phyloP scores from a whole-genome alignment of 2,113 vertebrate species.

The Halichoerus grypus region DNA sequence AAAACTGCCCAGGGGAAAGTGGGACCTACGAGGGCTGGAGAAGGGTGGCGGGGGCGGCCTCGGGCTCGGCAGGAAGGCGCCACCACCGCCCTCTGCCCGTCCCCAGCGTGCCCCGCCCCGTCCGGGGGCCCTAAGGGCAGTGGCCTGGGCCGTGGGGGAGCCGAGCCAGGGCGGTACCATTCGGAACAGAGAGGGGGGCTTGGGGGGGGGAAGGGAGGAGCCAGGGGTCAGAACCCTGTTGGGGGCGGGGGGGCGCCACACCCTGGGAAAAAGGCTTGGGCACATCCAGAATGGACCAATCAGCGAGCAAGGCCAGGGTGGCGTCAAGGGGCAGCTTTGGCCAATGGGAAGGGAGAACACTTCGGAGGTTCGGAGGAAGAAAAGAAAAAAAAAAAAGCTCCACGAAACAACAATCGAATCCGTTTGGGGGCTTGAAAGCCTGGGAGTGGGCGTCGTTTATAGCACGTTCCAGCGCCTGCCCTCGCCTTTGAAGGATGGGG shows the following conservation, averaged over 20 bases:
- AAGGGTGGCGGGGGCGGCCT: slow-evolving; percentile 71
- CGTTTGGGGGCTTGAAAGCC: slow-evolving; percentile 73
- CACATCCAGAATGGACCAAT: slow-evolving; percentile 81
- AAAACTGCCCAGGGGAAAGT: slow-evolving; percentile 65
- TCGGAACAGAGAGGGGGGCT: slow-evolving; percentile 70
- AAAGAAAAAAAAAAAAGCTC: slow-evolving; percentile 81
- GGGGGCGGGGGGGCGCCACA: slow-evolving; percentile 77
- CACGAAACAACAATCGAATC: slow-evolving; percentile 79
- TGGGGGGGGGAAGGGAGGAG: slow-evolving; percentile 76
- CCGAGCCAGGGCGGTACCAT: slow-evolving; percentile 82
- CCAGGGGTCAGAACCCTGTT: slow-evolving; percentile 79
- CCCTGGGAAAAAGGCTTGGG: slow-evolving; percentile 85
- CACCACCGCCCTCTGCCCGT: slow-evolving; percentile 79
- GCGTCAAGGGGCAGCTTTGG: slow-evolving; percentile 80
- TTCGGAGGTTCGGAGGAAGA: slow-evolving; percentile 84
- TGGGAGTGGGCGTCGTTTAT: slow-evolving; percentile 64
- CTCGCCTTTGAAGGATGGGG: slow-evolving; percentile 38
- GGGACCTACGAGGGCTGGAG: slow-evolving; percentile 58
- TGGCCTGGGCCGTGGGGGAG: slow-evolving; percentile 71
- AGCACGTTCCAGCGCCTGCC: slow-evolving; percentile 37
- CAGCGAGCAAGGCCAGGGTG: slow-evolving; percentile 79
- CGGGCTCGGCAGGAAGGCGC: slow-evolving; percentile 80
- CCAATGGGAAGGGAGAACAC: slow-evolving; percentile 84
- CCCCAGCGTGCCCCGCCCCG: slow-evolving; percentile 81
- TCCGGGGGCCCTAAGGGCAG: slow-evolving; percentile 83